Evolutionary conservation across 2,888 invertebrate genomes (phyloP), one percentile per base, ranked within the genome.

Genomic region (Agrilus cyanescens): DNA sequence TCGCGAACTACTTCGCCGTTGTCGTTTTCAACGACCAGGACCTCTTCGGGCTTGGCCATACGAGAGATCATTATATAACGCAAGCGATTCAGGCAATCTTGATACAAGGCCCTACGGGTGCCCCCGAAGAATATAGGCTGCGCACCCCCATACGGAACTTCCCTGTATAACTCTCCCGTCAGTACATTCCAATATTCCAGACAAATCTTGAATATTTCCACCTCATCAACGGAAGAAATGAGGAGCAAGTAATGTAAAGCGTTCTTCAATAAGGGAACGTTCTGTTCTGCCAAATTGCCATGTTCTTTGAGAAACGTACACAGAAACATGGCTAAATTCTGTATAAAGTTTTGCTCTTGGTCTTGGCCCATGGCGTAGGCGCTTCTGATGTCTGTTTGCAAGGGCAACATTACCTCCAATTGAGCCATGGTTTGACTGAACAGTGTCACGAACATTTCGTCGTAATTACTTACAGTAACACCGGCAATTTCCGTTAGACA

Each of bases 1-100:
- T 99, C 98, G 49, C 98, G 74, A 8, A 99, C 97, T 46, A 98
- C 95, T 71, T 98, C 97, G 32, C 97, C 97, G 68, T 98, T 96
- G 65, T 99, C 98, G 72, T 98, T 99, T 69, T 99, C 98, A 32
- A 99, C 97, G 36, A 99, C 95, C 47, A 99, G 75, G 30, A 99
- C 98, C 71, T 99, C 98, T 69, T 99, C 98, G 1, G 98, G 98
- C 66, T 96, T 97, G 13, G 97, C 98, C 98, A 99, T 99, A 57
- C 97, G 80, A 46, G 93, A 93, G 60, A 99, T 98, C 95, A 99
- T 97, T 37, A 95, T 94, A 60, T 88, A 88, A 34, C 97, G 79
- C 32, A 97, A 85, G 70, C 86, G 85, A 47, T 86, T 85, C 44
- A 91, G 69, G 38, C 89, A 83, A 58, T 83, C 82, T 45, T 82